Conservation (phyloP, 2,797 vertebrate species). For the Loris lydekkerianus region DNA sequence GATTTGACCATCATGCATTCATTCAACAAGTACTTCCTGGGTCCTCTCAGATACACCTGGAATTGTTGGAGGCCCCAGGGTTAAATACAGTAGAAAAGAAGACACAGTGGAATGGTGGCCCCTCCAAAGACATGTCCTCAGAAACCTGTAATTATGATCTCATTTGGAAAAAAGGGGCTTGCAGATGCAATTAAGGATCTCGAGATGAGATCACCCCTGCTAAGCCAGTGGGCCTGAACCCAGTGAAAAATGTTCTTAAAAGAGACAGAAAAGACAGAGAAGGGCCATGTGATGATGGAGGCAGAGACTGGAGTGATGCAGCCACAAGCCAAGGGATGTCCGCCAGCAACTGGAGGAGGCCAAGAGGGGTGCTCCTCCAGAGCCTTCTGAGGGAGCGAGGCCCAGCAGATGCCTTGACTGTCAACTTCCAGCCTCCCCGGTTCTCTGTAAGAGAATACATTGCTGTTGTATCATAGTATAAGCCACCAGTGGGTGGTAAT, state of each 20-base stretch:
- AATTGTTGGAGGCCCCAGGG: not conserved
- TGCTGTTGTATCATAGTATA: not conserved
- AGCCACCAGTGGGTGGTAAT: not conserved
- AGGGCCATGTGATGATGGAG: not conserved
- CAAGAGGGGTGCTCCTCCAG: no score
- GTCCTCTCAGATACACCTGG: not conserved
- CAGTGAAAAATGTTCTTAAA: not conserved
- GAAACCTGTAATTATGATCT: not conserved
- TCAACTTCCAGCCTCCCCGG: not conserved
- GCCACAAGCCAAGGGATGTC: no score
- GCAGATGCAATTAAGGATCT: not conserved
- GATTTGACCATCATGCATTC: not conserved
- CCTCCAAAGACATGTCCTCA: not conserved
- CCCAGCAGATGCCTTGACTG: not conserved
- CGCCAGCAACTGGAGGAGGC: no score
- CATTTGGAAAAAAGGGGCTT: not conserved
- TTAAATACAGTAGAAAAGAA: not conserved
- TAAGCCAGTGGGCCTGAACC: no score
- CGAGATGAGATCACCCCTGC: not conserved
- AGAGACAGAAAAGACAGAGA: not conserved
- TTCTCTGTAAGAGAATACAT: not conserved
- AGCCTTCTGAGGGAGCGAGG: not conserved
- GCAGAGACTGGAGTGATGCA: not conserved
- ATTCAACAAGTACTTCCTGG: not conserved
- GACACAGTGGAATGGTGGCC: fast-evolving